Evolutionary conservation across 1,140 invertebrate species (phyloP).

Genomic region (Drosophila rhopaloa): DNA sequence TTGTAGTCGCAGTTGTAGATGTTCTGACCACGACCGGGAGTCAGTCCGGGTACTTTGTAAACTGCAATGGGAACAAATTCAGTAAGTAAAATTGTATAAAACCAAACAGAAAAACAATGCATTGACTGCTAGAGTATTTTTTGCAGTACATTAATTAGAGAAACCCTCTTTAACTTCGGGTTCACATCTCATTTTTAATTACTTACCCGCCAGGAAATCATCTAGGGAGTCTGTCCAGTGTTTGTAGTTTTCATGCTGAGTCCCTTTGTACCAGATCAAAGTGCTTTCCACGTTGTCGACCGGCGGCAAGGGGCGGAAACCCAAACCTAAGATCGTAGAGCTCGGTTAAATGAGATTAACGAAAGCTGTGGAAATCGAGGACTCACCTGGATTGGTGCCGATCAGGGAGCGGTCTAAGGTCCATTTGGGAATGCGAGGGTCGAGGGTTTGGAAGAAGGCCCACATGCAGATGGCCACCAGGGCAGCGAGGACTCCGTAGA

Average conservation of each 20-base stretch:
- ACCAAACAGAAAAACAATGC: no score
- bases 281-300: slow-evolving; percentile 94
- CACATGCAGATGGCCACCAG: slow-evolving; percentile 96
- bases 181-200: no score
- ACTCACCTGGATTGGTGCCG: slow-evolving; percentile 94
- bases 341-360: slow-evolving; percentile 9
- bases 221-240: slow-evolving; percentile 91
- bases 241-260: slow-evolving; percentile 89
- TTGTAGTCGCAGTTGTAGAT: slow-evolving; percentile 89
- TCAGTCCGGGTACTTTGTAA: slow-evolving; percentile 89
- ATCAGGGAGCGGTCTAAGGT: slow-evolving; percentile 92
- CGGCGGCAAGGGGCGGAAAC: slow-evolving; percentile 95
- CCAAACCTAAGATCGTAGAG: slow-evolving; percentile 88
- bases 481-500: slow-evolving; percentile 94
- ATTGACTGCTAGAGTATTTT: no score
- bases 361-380: neutral
- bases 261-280: slow-evolving; percentile 95
- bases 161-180: no score
- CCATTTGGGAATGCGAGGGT: slow-evolving; percentile 94
- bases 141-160: no score
- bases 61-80: slow-evolving; percentile 82
- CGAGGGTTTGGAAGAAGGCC: slow-evolving; percentile 95
- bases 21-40: slow-evolving; percentile 88
- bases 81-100: no score
- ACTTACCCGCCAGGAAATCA: slow-evolving; percentile 90